Percentiles rank a stretch among this genome's conserved stretches.
phyloP scores from a whole-genome alignment of 2,888 invertebrate genomes.

The Lithophane leautieri region DNA sequence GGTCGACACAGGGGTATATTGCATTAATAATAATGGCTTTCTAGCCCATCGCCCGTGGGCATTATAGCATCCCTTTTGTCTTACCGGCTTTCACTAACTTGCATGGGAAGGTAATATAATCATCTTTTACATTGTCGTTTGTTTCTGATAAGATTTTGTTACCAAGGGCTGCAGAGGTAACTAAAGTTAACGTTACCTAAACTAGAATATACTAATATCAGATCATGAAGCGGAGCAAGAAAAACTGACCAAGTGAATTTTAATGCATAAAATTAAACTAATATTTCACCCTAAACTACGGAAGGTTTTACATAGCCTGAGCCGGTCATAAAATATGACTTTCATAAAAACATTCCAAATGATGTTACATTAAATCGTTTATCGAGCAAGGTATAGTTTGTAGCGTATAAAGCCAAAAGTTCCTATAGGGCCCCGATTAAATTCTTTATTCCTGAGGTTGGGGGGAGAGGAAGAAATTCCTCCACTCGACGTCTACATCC shows the following conservation, averaged over 20 bases:
- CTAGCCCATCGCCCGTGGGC: slow-evolving; percentile 21
- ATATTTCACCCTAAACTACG: slow-evolving; percentile 13
- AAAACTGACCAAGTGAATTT: background rate
- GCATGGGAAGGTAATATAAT: slow-evolving; percentile 43
- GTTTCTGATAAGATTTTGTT: slow-evolving; percentile 25
- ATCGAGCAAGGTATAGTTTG: slow-evolving; percentile 62
- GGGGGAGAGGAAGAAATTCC: slow-evolving; percentile 75
- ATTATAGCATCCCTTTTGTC: slow-evolving; percentile 47
- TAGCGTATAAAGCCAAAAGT: slow-evolving; percentile 77
- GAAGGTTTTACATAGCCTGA: background rate
- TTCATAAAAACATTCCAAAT: slow-evolving; percentile 52
- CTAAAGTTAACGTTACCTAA: background rate
- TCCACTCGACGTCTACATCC: slow-evolving; percentile 81
- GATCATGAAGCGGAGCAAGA: background rate
- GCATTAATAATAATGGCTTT: slow-evolving; percentile 47
- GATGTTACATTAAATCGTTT: slow-evolving; percentile 48
- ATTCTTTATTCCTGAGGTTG: slow-evolving; percentile 78
- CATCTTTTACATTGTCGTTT: slow-evolving; percentile 19
- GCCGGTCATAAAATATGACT: slow-evolving; percentile 39
- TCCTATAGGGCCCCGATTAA: slow-evolving; percentile 79
- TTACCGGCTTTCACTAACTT: slow-evolving; percentile 47
- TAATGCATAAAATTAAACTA: slow-evolving; percentile 4
- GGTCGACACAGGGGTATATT: slow-evolving; percentile 21
- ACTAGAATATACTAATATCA: background rate
- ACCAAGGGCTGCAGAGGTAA: slow-evolving; percentile 7